Base-by-base conservation (phyloP, 2,113 vertebrate genomes). In the Dicaeum eximium region DNA sequence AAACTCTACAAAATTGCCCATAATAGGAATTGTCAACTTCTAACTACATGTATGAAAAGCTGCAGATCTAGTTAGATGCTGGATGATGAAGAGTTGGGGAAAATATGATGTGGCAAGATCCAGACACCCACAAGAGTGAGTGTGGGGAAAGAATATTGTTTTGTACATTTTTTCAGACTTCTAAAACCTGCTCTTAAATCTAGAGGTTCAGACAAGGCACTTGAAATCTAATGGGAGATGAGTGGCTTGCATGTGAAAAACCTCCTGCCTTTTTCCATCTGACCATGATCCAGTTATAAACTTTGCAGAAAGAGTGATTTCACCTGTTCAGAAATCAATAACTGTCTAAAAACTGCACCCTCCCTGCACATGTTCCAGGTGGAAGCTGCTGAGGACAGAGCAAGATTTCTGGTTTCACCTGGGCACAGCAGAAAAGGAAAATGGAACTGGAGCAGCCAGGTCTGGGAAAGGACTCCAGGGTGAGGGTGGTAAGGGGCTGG, bases 321-420 rank as follows among this genome's bases (percentile, higher is more conserved):
- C 50, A 37, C 23, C 31, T 31, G 8, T 27, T 62, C 38, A 70
- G 28, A 79, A 90, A 50, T 50, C 13, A 14, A 2, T 27, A 69
- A 35, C 10, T 57, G 6, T 20, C 28, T 28, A 24, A 33, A 80
- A 92, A 73, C 21, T 38, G 10, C 35, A 56, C n/a, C 42, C 5
- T 71, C 60, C 35, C 42, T 70, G 27, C 37, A 73, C 2, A 0
- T 35, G 25, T 83, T 94, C 37, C 51, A 62, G 42, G 33, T 70
- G 38, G 51, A 70, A 92, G 50, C 27, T 90, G 86, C 45, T 90
- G 51, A 93, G 19, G 60, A 51, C 72, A 91, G 77, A 74, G 38
- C 24, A 92, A 83, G 53, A 48, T 86, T 91, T 88, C 17, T n/a
- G 17, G 4, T 60, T 93, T 64, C 53, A 47, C 40, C 33, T 51